These are phyloP conservation scores for Ennomos erosarius DNA, from an alignment of 2,888 invertebrate genomes.

Conservation along the genomic window DNA sequence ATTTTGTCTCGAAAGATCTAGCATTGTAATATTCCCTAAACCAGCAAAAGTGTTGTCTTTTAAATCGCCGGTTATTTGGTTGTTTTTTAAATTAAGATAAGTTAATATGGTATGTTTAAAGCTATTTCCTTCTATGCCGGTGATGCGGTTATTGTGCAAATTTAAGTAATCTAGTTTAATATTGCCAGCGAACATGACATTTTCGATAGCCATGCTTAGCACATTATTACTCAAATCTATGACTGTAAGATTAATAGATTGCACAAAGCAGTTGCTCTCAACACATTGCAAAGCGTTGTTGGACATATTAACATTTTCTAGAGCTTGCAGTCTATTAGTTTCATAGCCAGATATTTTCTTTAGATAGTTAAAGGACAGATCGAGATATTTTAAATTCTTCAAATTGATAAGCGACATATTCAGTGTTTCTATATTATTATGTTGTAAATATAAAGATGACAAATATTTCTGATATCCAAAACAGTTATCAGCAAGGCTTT, in stretches of 20 bases:
- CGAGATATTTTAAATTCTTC: slow-evolving; percentile 54
- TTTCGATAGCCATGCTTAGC: slow-evolving; percentile 58
- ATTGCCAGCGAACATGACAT: slow-evolving; percentile 61
- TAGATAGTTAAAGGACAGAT: slow-evolving; percentile 62
- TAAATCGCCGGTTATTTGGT: slow-evolving; percentile 59
- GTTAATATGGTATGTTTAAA: slow-evolving; percentile 56
- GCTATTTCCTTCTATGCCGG: slow-evolving; percentile 55
- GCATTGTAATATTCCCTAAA: slow-evolving; percentile 48
- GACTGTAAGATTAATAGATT: slow-evolving; percentile 52
- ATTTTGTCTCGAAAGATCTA: slow-evolving; percentile 62
- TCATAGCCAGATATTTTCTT: slow-evolving; percentile 58
- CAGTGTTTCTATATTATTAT: slow-evolving; percentile 59
- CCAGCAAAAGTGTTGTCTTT: slow-evolving; percentile 60
- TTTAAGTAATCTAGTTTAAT: slow-evolving; percentile 57
- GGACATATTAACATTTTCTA: slow-evolving; percentile 64
- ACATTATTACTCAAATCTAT: slow-evolving; percentile 67
- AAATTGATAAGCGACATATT: slow-evolving; percentile 62
- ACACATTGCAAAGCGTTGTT: slow-evolving; percentile 60
- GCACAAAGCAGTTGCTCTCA: slow-evolving; percentile 65
- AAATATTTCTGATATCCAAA: slow-evolving; percentile 56
- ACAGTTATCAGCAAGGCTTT: slow-evolving; percentile 52
- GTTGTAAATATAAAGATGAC: slow-evolving; percentile 49
- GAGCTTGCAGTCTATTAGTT: slow-evolving; percentile 54
- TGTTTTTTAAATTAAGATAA: slow-evolving; percentile 62
- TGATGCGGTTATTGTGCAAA: slow-evolving; percentile 61